Conservation (phyloP, 2,113 vertebrate species). For the Kobus ellipsiprymnus region DNA sequence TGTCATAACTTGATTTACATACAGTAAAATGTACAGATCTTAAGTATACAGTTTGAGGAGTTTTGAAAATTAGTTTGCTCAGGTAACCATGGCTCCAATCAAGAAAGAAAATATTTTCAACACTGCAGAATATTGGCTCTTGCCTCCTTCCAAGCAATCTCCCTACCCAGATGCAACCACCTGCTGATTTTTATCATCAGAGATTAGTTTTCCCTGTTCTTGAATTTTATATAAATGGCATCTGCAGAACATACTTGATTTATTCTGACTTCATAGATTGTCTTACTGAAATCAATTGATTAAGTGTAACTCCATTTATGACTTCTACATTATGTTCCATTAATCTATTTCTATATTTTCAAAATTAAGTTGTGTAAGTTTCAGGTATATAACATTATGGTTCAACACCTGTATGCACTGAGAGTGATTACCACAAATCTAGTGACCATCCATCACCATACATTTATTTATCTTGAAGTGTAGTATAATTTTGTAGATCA, state of each 20-base stretch:
- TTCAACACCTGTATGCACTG: not conserved
- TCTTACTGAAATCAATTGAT: not conserved
- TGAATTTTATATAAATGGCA: not conserved
- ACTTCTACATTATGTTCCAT: not conserved
- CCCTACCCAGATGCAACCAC: not conserved
- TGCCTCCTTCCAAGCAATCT: not conserved
- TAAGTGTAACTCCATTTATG: not conserved
- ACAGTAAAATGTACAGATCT: not conserved
- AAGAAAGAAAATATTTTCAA: not conserved
- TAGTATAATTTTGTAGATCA: not conserved
- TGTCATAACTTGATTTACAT: not conserved
- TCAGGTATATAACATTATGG: not conserved
- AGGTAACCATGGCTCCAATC: not conserved
- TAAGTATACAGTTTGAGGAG: not conserved
- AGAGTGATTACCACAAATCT: no score
- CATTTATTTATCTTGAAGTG: not conserved
- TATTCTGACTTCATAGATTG: not conserved
- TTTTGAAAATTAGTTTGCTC: not conserved
- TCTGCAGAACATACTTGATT: not conserved
- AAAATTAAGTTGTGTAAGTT: not conserved
- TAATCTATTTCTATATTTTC: not conserved
- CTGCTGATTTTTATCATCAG: not conserved
- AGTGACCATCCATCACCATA: not conserved
- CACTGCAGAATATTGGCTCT: not conserved
- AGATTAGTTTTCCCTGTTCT: not conserved